phyloP scores from a whole-genome alignment of 2,888 invertebrate species.

The Acanthosepion lycidas region DNA sequence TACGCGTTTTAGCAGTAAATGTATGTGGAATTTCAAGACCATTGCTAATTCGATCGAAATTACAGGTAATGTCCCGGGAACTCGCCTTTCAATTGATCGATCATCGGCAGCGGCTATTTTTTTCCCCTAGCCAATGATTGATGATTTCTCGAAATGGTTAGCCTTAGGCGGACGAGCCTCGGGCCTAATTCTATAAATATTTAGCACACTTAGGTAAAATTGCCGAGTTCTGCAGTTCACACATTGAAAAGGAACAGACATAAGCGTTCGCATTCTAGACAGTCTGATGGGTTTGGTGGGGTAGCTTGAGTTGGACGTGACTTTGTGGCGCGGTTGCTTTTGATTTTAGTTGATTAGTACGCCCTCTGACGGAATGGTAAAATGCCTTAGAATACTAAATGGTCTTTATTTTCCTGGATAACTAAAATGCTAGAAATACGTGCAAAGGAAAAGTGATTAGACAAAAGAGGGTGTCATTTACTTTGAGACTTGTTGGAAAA shows the following conservation, averaged over 20 bases:
- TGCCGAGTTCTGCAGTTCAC: not conserved
- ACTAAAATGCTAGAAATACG: no score
- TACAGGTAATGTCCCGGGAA: not conserved
- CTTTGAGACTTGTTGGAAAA: no score
- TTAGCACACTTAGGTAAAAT: not conserved
- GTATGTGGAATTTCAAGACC: not conserved
- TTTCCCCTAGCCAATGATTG: not conserved
- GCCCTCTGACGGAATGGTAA: not conserved
- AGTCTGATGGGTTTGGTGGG: not conserved
- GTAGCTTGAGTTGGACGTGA: no score
- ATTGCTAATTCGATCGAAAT: not conserved
- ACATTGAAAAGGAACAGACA: not conserved
- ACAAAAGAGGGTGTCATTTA: no score
- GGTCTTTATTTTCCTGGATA: not conserved
- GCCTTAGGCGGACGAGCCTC: no score
- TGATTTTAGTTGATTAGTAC: not conserved
- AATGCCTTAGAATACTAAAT: not conserved
- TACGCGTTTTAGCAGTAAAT: not conserved
- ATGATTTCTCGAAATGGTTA: not conserved
- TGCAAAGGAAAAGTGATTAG: no score
- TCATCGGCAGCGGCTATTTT: not conserved
- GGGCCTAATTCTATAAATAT: constrained; percentile 6
- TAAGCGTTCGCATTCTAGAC: not conserved
- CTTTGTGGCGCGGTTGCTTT: not conserved
- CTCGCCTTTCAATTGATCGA: not conserved